Conservation (phyloP, 1,140 invertebrate species). For the Zaprionus lachaisei region DNA sequence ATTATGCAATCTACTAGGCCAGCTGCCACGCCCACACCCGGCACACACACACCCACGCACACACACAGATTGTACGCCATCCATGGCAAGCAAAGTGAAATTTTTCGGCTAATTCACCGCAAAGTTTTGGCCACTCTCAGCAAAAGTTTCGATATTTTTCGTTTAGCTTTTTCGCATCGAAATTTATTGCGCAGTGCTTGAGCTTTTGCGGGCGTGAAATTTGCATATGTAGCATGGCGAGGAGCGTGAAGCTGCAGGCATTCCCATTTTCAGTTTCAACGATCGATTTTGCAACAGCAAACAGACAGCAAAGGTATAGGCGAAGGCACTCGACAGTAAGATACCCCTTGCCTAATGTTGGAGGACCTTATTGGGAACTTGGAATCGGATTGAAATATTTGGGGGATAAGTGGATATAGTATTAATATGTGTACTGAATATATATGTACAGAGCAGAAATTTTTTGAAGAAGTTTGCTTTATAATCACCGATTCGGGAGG, state of each 20-base stretch:
- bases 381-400: no score
- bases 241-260: background rate
- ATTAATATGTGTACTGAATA: no score
- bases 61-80: background rate
- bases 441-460: no score
- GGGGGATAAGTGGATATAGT: no score
- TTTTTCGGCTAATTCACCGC: conserved; percentile 70
- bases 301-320: no score
- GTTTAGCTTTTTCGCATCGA: conserved; percentile 44
- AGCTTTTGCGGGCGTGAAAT: conserved; percentile 34
- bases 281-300: background rate
- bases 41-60: conserved; percentile 14
- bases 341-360: no score
- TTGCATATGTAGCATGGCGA: conserved; percentile 38
- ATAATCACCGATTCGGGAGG: no score
- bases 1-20: conserved; percentile 76
- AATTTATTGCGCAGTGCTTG: conserved; percentile 49
- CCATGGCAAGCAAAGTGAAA: conserved; percentile 31
- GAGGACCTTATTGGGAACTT: no score
- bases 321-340: no score
- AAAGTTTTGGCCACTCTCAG: conserved; percentile 52
- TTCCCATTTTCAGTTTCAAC: background rate
- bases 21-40: conserved; percentile 44
- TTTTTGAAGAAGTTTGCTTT: no score
- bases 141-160: conserved; percentile 59